A percentile compares a stretch with the other conserved stretches of the same genome.
Evolutionary conservation across 2,888 invertebrate species (phyloP).

Genomic region (Nipponacmea schrenckii): DNA sequence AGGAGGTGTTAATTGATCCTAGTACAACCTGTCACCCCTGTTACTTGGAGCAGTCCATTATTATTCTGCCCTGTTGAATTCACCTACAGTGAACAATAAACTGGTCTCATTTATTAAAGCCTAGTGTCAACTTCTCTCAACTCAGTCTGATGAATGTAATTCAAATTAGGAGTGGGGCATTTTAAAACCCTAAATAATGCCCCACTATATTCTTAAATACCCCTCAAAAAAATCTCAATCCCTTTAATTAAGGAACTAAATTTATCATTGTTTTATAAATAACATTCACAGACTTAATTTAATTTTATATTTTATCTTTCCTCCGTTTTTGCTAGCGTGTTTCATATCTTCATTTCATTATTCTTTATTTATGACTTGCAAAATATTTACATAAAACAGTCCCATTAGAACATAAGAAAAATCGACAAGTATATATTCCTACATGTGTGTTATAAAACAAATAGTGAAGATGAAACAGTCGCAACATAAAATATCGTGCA

Average conservation of each 20-base stretch:
- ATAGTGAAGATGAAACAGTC: no score
- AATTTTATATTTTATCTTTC: constrained; percentile 10
- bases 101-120: background rate
- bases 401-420: constrained; percentile 12
- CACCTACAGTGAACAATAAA: background rate
- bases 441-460: background rate
- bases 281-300: background rate
- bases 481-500: no score
- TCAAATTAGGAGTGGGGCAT: background rate
- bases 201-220: background rate
- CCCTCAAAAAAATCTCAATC: no score
- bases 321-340: constrained; percentile 15
- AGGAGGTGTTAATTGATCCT: background rate
- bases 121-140: constrained; percentile 5
- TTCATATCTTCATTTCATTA: constrained; percentile 22
- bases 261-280: background rate
- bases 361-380: constrained; percentile 28
- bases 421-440: background rate
- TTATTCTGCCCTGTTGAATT: background rate
- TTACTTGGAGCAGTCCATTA: constrained; percentile 1
- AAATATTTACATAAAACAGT: constrained; percentile 27
- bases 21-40: constrained; percentile 6
- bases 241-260: no score
- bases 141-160: background rate
- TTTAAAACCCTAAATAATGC: background rate